Evolutionary conservation across 2,888 invertebrate genomes (phyloP).

Genomic region (Protonemura montana): DNA sequence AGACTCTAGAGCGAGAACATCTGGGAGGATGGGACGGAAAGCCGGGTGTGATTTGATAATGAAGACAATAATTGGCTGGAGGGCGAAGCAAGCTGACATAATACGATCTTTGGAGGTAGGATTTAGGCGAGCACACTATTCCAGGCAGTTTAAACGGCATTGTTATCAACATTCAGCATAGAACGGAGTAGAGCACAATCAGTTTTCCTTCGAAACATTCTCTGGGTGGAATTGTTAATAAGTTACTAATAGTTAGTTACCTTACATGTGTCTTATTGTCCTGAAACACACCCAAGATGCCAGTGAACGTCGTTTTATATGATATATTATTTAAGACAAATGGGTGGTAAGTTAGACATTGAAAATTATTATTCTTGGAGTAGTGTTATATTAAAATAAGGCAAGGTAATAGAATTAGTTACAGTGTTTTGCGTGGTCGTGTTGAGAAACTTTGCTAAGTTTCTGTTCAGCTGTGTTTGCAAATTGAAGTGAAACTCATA

Average conservation of each 20-base stretch:
- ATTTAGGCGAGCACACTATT: neutral
- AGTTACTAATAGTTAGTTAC: conserved; percentile 20
- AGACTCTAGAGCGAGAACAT: neutral
- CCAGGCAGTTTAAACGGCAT: neutral
- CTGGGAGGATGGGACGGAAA: neutral
- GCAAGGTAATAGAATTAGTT: neutral
- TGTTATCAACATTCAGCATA: conserved; percentile 8
- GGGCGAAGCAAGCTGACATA: conserved; percentile 10
- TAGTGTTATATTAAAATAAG: conserved; percentile 12
- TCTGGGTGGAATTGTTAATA: conserved; percentile 3
- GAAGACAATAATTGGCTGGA: conserved; percentile 31
- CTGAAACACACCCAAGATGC: conserved; percentile 9
- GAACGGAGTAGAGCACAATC: neutral
- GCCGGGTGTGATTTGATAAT: conserved; percentile 28
- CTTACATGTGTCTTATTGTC: conserved; percentile 8
- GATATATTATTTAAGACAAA: neutral
- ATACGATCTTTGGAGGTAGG: conserved; percentile 26
- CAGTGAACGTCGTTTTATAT: neutral
- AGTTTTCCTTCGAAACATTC: neutral
- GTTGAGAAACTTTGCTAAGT: neutral
- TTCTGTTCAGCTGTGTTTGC: conserved; percentile 1
- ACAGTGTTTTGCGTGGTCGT: neutral
- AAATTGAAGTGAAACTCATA: neutral
- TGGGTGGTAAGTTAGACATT: neutral
- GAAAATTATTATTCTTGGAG: neutral